Percentiles rank a stretch among this genome's conserved stretches.
Conservation (phyloP, 2,797 vertebrate genomes). For the Urosaurus nigricauda region DNA sequence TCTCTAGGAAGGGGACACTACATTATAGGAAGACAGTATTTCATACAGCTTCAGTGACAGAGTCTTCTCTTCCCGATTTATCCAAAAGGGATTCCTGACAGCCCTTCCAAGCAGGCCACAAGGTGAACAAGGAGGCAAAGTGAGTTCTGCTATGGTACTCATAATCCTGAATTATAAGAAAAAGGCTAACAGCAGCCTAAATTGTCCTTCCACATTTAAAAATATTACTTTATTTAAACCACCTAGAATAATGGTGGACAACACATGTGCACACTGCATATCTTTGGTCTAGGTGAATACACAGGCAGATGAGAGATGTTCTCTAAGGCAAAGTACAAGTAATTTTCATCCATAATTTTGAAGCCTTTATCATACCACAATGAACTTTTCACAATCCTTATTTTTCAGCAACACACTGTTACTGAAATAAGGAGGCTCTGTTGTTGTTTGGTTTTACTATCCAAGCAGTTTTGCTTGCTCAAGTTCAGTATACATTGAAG, state of each 20-base stretch:
- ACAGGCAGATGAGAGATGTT: background rate
- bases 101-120: background rate
- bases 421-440: background rate
- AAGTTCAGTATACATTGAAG: background rate
- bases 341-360: background rate
- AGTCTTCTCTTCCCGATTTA: constrained; percentile 4
- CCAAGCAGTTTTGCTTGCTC: background rate
- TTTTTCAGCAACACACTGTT: background rate
- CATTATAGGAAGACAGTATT: background rate
- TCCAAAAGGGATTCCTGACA: background rate
- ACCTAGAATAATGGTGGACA: background rate
- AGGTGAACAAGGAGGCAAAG: background rate
- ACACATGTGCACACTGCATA: background rate
- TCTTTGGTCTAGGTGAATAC: no score
- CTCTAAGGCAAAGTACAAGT: background rate
- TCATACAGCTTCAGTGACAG: background rate
- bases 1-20: background rate
- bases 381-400: background rate
- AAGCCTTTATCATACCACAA: background rate
- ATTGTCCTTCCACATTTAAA: background rate
- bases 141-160: background rate
- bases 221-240: background rate
- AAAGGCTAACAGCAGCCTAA: background rate
- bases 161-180: background rate
- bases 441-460: background rate